A percentile compares a stretch with the other conserved stretches of the same genome.
Conservation (phyloP, 2,797 vertebrate genomes). For the Gephyroberyx darwinii region DNA sequence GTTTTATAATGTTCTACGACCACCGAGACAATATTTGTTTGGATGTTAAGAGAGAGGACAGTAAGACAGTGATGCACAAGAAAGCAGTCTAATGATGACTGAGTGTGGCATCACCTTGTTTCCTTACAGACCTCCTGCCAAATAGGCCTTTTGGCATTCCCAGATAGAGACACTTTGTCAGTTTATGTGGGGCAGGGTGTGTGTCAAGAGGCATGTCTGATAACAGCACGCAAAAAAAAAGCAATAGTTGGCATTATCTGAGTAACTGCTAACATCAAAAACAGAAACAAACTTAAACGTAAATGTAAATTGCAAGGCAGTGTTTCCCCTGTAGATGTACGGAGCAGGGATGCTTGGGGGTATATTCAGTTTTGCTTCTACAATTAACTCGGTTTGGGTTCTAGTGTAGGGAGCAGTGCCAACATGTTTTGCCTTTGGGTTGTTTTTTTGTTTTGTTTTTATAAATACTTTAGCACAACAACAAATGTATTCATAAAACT, state of each 20-base stretch:
- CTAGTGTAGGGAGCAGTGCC: no score
- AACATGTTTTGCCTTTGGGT: background rate
- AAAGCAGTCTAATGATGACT: slow-evolving; percentile 20
- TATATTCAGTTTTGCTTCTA: background rate
- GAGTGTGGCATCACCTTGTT: slow-evolving; percentile 15
- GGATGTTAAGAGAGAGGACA: slow-evolving; percentile 9
- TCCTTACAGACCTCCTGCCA: slow-evolving; percentile 33
- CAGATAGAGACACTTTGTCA: slow-evolving; percentile 47
- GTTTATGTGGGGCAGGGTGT: slow-evolving; percentile 57
- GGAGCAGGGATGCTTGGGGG: no score
- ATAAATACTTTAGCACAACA: background rate
- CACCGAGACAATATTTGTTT: slow-evolving; percentile 11
- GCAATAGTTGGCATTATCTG: no score
- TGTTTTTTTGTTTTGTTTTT: background rate
- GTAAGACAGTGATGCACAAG: slow-evolving; percentile 7
- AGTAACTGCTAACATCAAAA: background rate
- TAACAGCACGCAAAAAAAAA: slow-evolving; percentile 49
- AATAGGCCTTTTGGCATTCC: slow-evolving; percentile 43
- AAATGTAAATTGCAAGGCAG: background rate
- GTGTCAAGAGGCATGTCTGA: slow-evolving; percentile 43
- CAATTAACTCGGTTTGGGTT: background rate
- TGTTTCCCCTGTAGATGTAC: slow-evolving; percentile 17
- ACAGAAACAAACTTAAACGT: background rate
- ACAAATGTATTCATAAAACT: background rate
- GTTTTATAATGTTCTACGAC: no score